These are phyloP conservation scores for Nymphalis c-album DNA, from an alignment of 2,888 invertebrate species.

Conservation along the genomic window DNA sequence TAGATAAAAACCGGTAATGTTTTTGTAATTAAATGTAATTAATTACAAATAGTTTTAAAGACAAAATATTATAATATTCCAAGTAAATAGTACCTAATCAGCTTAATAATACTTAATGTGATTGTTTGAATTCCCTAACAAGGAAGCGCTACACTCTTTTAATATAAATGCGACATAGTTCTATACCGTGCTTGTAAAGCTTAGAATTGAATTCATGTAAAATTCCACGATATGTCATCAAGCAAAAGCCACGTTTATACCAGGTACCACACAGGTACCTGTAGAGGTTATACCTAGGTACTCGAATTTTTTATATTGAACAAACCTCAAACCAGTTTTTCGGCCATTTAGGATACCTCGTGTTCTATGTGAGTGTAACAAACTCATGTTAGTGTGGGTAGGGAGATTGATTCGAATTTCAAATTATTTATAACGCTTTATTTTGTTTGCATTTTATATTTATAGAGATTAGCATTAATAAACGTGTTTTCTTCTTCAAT, in stretches of 20 bases:
- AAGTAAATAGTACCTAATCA: too few relatives aligned
- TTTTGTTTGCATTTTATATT: background rate
- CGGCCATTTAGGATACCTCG: conserved; percentile 40
- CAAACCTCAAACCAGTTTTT: conserved; percentile 45
- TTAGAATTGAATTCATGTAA: background rate
- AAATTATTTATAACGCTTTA: background rate
- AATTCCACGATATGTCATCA: conserved; percentile 4
- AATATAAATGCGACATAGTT: background rate
- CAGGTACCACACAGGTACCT: conserved; percentile 15
- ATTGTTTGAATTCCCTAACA: background rate
- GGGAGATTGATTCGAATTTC: conserved; percentile 18
- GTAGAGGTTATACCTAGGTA: conserved; percentile 26
- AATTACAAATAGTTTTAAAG: background rate
- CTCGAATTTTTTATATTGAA: conserved; percentile 40
- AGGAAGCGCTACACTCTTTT: background rate
- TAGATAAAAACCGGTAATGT: conserved; percentile 1
- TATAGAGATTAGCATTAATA: too few relatives aligned
- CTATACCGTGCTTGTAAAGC: background rate
- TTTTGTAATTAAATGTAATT: conserved; percentile 2
- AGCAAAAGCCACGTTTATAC: conserved; percentile 2
- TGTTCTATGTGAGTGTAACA: conserved; percentile 29
- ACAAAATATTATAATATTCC: conserved; percentile 4
- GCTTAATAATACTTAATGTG: background rate
- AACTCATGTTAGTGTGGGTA: conserved; percentile 33
- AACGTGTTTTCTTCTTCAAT: too few relatives aligned